phyloP scores from a whole-genome alignment of 1,140 invertebrate genomes.

The Drosophila tropicalis region DNA sequence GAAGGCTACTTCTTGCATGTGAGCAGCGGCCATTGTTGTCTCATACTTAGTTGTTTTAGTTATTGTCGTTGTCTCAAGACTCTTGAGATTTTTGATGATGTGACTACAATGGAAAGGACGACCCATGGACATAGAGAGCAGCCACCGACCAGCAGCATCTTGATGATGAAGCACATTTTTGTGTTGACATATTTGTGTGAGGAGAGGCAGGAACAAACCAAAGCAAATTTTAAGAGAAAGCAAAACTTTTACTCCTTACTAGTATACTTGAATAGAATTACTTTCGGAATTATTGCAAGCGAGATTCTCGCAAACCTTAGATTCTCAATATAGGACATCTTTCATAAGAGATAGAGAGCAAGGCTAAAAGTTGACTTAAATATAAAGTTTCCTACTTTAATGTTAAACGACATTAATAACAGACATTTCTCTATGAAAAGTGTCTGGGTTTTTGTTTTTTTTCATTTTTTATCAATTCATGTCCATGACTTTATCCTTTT shows the following conservation, averaged over 20 bases:
- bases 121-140: background rate
- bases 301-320: no score
- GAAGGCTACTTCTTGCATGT: constrained; percentile 55
- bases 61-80: constrained; percentile 36
- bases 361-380: no score
- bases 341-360: no score
- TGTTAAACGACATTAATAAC: no score
- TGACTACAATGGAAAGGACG: constrained; percentile 58
- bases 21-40: constrained; percentile 29
- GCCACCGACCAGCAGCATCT: constrained; percentile 1
- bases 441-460: no score
- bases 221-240: constrained; percentile 9
- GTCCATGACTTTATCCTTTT: no score
- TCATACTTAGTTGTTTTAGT: constrained; percentile 25
- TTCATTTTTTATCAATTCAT: no score
- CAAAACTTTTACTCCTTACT: background rate
- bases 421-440: no score
- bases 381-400: no score
- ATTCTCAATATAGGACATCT: no score
- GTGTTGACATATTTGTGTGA: constrained; percentile 21
- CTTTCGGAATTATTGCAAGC: no score
- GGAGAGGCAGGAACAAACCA: constrained; percentile 1
- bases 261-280: no score
- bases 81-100: constrained; percentile 58
- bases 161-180: constrained; percentile 29